These are phyloP conservation scores for Drosophila atripex DNA, from an alignment of 2,888 invertebrate genomes.

Conservation along the genomic window DNA sequence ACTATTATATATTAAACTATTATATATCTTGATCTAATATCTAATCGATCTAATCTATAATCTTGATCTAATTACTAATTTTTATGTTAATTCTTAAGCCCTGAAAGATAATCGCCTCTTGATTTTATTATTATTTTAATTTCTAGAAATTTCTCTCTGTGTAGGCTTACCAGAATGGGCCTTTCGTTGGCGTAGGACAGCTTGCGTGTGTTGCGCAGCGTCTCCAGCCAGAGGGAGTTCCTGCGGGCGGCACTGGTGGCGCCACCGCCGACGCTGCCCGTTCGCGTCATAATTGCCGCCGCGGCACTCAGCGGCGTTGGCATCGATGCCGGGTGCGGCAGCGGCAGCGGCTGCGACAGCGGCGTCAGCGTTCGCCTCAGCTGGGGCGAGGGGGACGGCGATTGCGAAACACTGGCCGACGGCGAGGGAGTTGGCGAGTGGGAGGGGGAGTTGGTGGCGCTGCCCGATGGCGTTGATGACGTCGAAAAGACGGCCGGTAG, in stretches of 20 bases:
- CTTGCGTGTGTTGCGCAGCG: constrained; percentile 70
- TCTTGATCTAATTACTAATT: too few species aligned
- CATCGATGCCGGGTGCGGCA: constrained; percentile 1
- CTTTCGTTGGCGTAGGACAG: constrained; percentile 65
- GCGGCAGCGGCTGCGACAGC: constrained; percentile 14
- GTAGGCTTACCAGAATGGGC: constrained; percentile 63
- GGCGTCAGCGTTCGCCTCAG: constrained; percentile 20
- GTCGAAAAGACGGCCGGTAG: constrained; percentile 30
- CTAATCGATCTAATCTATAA: too few species aligned
- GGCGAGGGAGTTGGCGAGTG: constrained; percentile 27
- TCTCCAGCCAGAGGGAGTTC: constrained; percentile 74
- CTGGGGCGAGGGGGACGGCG: constrained; percentile 6
- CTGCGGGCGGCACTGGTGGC: constrained; percentile 60
- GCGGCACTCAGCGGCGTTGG: constrained; percentile 9
- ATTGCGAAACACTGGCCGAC: constrained; percentile 22
- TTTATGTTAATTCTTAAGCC: too few species aligned
- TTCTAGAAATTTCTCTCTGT: background rate
- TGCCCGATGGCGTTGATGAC: constrained; percentile 11
- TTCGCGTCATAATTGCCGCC: constrained; percentile 62
- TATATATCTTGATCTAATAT: too few species aligned
- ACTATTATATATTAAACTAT: too few species aligned
- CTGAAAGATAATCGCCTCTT: too few species aligned
- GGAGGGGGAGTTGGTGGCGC: constrained; percentile 11
- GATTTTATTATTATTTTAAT: too few species aligned
- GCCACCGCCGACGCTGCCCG: constrained; percentile 63